Percentiles rank a stretch among this genome's conserved stretches.
phyloP scores from a whole-genome alignment of 2,113 vertebrate genomes.

The Neolamprologus ventralis region DNA sequence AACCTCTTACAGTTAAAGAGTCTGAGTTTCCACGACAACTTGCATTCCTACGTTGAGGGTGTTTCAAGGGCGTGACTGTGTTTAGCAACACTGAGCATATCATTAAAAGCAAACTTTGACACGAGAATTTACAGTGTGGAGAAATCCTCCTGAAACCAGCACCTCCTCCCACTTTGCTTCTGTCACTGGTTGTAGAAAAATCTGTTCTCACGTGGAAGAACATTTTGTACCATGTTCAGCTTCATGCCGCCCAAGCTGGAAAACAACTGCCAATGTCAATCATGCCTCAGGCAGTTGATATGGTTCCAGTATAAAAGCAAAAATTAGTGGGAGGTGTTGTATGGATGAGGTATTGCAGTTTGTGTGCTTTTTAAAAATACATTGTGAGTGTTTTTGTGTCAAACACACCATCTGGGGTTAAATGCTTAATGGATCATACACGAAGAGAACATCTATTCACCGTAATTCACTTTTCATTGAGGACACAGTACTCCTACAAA shows the following conservation, averaged over 20 bases:
- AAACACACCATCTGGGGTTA: neutral
- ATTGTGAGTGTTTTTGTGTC: neutral
- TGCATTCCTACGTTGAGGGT: neutral
- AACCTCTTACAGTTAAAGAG: neutral
- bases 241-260: neutral
- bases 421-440: constrained; percentile 25
- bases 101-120: neutral
- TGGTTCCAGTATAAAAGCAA: neutral
- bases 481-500: neutral
- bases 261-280: neutral
- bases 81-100: neutral
- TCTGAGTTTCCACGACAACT: neutral
- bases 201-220: neutral
- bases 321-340: neutral
- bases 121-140: neutral
- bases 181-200: neutral
- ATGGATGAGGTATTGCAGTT: neutral
- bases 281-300: constrained; percentile 5
- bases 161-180: neutral
- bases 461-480: neutral
- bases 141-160: neutral
- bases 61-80: neutral
- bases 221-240: constrained; percentile 19
- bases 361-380: neutral
- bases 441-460: neutral